A percentile compares a stretch with the other conserved stretches of the same genome.
Evolutionary conservation across 2,797 vertebrate genomes (phyloP).

Genomic region (Chaetodon trifasciatus): DNA sequence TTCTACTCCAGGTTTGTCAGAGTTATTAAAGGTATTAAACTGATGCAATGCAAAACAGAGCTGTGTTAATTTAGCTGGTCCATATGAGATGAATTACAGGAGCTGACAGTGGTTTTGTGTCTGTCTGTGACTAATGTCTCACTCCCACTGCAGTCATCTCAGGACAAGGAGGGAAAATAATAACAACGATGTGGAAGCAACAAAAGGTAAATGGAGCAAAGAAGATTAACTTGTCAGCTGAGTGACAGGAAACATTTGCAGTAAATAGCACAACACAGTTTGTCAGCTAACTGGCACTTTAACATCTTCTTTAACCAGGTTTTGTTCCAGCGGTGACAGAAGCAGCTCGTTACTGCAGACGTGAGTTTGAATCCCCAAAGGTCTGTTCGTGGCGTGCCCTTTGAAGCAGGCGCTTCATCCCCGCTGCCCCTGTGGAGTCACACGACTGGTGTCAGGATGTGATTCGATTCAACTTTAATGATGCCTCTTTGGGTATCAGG

Average conservation of each 20-base stretch:
- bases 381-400: conserved; percentile 2
- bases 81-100: conserved; percentile 8
- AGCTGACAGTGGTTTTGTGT: background rate
- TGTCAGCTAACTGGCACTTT: background rate
- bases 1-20: background rate
- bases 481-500: conserved; percentile 14
- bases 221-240: background rate
- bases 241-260: background rate
- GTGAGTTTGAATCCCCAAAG: conserved; percentile 17
- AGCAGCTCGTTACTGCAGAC: background rate
- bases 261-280: background rate
- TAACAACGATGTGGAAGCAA: conserved; percentile 3
- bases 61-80: background rate
- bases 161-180: conserved; percentile 1
- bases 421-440: conserved; percentile 20
- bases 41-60: background rate
- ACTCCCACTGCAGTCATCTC: conserved; percentile 10
- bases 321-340: conserved; percentile 9
- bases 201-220: conserved; percentile 11
- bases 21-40: background rate
- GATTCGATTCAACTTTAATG: conserved; percentile 50
- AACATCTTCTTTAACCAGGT: background rate
- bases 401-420: conserved; percentile 36
- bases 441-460: conserved; percentile 31
- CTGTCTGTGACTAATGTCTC: background rate